Percentiles rank a stretch among this genome's conserved stretches.
phyloP scores from a whole-genome alignment of 2,888 invertebrate genomes.

The Stenodema calcarata region DNA sequence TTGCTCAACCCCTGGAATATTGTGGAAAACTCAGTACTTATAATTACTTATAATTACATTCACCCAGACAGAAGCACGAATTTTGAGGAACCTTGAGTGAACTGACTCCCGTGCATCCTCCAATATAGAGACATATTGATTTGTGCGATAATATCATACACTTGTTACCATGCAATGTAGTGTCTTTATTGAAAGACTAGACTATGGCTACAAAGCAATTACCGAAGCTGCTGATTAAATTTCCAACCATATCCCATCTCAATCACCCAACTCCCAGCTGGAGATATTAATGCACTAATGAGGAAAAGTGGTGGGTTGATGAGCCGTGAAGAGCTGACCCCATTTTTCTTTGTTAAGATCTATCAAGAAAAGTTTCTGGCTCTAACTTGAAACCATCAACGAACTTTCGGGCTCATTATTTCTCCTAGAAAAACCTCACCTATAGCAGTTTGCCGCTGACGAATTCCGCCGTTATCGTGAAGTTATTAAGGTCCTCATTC shows the following conservation, averaged over 20 bases:
- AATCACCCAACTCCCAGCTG: not conserved
- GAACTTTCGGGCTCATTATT: constrained; percentile 11
- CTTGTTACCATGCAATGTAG: too few relatives aligned
- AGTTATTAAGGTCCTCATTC: not conserved
- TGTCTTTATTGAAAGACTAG: too few relatives aligned
- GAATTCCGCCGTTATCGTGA: not conserved
- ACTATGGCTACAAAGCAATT: too few relatives aligned
- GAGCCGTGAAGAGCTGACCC: constrained; percentile 22
- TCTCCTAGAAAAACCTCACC: not conserved
- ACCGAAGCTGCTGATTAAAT: too few relatives aligned
- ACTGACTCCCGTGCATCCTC: too few relatives aligned
- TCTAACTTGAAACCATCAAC: constrained; percentile 12
- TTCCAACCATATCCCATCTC: not conserved
- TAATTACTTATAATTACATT: too few relatives aligned
- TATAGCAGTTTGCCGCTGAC: not conserved
- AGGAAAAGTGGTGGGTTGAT: constrained; percentile 26
- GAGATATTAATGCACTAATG: not conserved
- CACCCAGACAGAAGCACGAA: too few relatives aligned
- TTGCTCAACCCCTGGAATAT: too few relatives aligned
- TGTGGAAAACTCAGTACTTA: too few relatives aligned
- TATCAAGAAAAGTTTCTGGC: constrained; percentile 12
- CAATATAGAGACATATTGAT: too few relatives aligned
- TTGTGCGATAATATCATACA: too few relatives aligned
- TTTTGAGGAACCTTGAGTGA: too few relatives aligned
- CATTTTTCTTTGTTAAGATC: constrained; percentile 37